A percentile compares a stretch with the other conserved stretches of the same genome.
These are phyloP conservation scores for Micropterix aruncella DNA, from an alignment of 2,888 invertebrate genomes.

Conservation along the genomic window DNA sequence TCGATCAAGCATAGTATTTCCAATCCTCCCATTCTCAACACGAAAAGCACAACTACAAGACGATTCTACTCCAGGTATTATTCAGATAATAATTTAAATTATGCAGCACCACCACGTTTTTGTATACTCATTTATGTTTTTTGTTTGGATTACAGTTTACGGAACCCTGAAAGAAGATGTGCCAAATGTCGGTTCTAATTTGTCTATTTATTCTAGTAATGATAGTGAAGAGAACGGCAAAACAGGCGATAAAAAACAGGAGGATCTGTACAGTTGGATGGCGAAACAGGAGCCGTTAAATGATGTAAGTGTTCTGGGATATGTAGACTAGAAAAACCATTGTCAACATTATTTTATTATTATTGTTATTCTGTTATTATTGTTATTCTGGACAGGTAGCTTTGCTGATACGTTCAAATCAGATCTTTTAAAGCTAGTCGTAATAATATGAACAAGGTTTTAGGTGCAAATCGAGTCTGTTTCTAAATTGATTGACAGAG, in stretches of 20 bases:
- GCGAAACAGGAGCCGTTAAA: conserved; percentile 69
- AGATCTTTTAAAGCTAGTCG: too few relatives aligned
- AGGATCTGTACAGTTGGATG: conserved; percentile 95
- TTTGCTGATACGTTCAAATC: too few relatives aligned
- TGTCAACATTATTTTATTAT: too few relatives aligned
- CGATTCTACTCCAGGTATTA: conserved; percentile 35
- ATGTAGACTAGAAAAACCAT: too few relatives aligned
- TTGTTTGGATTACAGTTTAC: conserved; percentile 40
- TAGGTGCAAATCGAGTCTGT: too few relatives aligned
- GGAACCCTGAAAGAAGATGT: conserved; percentile 59
- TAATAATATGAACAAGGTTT: too few relatives aligned
- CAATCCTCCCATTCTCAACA: conserved; percentile 49
- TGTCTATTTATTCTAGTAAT: conserved; percentile 40
- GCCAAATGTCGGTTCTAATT: conserved; percentile 52
- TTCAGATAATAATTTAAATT: conserved; percentile 7
- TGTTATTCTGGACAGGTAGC: too few relatives aligned
- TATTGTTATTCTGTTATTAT: too few relatives aligned
- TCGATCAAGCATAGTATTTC: conserved; percentile 65
- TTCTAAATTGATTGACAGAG: too few relatives aligned
- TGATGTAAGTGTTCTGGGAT: conserved; percentile 19
- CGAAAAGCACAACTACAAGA: conserved; percentile 38
- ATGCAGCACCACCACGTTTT: background rate
- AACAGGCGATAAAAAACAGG: conserved; percentile 46
- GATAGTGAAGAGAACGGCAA: conserved; percentile 35
- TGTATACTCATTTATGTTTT: conserved; percentile 6